These are phyloP conservation scores for Enteromius thamalakanensis DNA, from an alignment of 2,797 vertebrate species.

Conservation along the genomic window DNA sequence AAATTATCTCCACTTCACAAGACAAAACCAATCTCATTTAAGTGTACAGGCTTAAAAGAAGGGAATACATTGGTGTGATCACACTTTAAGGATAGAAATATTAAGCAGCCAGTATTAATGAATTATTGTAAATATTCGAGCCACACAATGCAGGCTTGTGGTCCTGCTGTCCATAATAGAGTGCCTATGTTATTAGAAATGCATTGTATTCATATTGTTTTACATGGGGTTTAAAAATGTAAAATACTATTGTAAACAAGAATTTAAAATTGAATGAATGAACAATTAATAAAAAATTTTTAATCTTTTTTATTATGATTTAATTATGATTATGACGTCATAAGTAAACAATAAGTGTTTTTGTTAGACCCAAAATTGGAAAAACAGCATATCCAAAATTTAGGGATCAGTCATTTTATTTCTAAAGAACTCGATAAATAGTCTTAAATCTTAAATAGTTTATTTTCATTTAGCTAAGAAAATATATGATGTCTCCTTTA, in stretches of 20 bases:
- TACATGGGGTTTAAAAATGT: not conserved
- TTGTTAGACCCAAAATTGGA: not conserved
- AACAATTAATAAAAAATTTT: not conserved
- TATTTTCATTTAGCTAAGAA: too few species aligned
- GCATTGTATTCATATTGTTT: not conserved
- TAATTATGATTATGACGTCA: too few species aligned
- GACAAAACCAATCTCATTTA: not conserved
- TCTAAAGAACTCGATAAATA: not conserved
- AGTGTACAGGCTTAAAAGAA: not conserved
- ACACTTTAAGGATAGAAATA: not conserved
- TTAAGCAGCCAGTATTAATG: not conserved
- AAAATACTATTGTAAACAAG: not conserved
- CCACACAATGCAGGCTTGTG: not conserved
- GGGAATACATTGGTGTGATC: not conserved
- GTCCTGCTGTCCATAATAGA: not conserved
- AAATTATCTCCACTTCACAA: not conserved
- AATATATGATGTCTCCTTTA: too few species aligned
- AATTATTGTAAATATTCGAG: not conserved
- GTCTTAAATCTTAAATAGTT: too few species aligned
- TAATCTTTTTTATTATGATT: too few species aligned
- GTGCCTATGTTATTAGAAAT: not conserved
- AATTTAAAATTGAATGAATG: not conserved
- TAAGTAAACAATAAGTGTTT: too few species aligned
- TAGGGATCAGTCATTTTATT: not conserved
- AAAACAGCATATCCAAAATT: not conserved